Conservation (phyloP, 35 echinoderm and acorn worm genomes). For the Chiridota heheva region DNA sequence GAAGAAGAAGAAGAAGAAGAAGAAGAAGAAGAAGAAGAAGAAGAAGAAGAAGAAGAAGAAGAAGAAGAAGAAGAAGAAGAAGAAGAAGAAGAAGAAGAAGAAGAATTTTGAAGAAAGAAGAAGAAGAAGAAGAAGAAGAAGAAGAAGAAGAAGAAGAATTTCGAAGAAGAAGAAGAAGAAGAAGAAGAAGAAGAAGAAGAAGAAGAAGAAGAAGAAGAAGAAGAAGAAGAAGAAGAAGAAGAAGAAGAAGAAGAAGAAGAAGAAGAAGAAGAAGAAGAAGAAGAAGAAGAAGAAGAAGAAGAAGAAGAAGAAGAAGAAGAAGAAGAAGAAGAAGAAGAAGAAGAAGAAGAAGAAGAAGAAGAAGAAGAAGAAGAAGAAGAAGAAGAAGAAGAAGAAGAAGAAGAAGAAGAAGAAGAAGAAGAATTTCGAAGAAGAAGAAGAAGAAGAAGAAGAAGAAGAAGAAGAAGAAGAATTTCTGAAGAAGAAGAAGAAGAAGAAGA, state of each 20-base stretch:
- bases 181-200: conserved; percentile 8
- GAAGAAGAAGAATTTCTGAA: too few species aligned
- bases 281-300: not conserved
- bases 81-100: not conserved
- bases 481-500: conserved; percentile 1
- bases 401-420: too few species aligned
- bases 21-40: not conserved
- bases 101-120: too few species aligned
- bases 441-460: conserved; percentile 2
- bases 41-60: not conserved
- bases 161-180: too few species aligned
- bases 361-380: conserved; percentile 8
- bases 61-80: conserved; percentile 8
- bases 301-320: not conserved
- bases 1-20: not conserved
- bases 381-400: not conserved
- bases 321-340: conserved; percentile 8
- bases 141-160: too few species aligned
- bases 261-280: conserved; percentile 2
- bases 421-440: too few species aligned
- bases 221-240: conserved; percentile 9
- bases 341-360: conserved; percentile 9
- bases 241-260: conserved; percentile 8
- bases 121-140: not conserved
- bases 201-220: conserved; percentile 8